Evolutionary conservation across 2,113 vertebrate genomes (phyloP).

Genomic region (Phaethornis superciliosus): DNA sequence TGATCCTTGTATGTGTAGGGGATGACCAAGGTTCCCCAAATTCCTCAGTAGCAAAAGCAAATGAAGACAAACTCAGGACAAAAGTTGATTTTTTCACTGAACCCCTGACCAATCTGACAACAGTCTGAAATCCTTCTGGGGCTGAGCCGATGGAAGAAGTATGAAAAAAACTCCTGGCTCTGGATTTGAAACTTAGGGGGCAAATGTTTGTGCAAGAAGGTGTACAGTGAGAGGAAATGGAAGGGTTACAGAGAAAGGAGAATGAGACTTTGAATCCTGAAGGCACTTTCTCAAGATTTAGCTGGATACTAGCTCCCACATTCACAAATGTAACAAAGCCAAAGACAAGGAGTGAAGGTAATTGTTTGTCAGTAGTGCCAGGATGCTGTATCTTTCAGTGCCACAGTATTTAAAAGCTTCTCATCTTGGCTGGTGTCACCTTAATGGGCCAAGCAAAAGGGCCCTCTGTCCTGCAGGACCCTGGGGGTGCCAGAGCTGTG

Average conservation of each 20-base stretch:
- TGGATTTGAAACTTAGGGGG: not conserved
- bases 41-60: not conserved
- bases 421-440: not conserved
- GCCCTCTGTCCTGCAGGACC: fast-evolving
- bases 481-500: fast-evolving
- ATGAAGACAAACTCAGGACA: not conserved
- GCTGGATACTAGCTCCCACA: not conserved
- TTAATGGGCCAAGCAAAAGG: not conserved
- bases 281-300: not conserved
- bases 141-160: fast-evolving
- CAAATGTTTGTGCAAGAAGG: not conserved
- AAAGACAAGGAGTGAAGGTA: not conserved
- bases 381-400: not conserved
- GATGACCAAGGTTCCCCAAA: not conserved
- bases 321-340: not conserved
- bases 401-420: not conserved
- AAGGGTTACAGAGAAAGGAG: not conserved
- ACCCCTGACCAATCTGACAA: not conserved
- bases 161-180: not conserved
- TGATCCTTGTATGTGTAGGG: not conserved
- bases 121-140: not conserved
- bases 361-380: not conserved
- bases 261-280: not conserved
- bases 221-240: not conserved
- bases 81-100: not conserved